Evolutionary conservation across 2,113 vertebrate genomes (phyloP), one percentile per base, ranked within the genome.

Genomic region (Rafetus swinhoei): DNA sequence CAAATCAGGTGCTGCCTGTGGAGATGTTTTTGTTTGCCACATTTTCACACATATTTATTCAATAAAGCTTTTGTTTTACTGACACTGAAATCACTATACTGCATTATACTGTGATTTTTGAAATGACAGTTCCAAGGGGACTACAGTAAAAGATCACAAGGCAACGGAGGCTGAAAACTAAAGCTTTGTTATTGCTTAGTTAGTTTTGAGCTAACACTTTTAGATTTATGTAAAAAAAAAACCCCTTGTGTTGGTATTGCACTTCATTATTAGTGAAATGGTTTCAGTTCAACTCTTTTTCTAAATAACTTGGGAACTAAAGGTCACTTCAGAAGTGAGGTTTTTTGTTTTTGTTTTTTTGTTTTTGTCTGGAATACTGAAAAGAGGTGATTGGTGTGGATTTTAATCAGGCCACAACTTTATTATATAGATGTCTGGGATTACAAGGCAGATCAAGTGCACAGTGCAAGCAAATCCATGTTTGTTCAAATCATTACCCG

Each of bases 31-130:
- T 98, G 97, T 98, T 93, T 97, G 97, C 94, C 92, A 52, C 79
- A 2, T 98, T 98, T 98, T 98, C 98, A 97, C 98, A 98, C 98
- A 69, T 98, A 97, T 97, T 98, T 98, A 97, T 98, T 98, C 95
- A 98, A 98, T 97, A 97, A 96, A 94, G 91, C 95, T 98, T 98
- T 98, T 98, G 98, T 98, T 97, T 98, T 96, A 85, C 94, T 97
- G 97, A 92, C 94, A 93, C 50, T 87, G 92, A 96, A 97, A 98
- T 96, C 96, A 96, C 92, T 94, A 87, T 86, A 55, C 81, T 7
- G 94, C 92, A 93, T 98, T 98, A 97, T 98, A 92, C 95, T 94
- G 89, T 88, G 94, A 97, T 97, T 98, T 95, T 97, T 95, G 97
- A 98, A 97, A 96, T 98, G 98, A 98, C 96, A 97, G 95, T 94